Evolutionary conservation across 2,113 vertebrate species (phyloP), one percentile per base, ranked within the genome.

Genomic region (Ochotona curzoniae): DNA sequence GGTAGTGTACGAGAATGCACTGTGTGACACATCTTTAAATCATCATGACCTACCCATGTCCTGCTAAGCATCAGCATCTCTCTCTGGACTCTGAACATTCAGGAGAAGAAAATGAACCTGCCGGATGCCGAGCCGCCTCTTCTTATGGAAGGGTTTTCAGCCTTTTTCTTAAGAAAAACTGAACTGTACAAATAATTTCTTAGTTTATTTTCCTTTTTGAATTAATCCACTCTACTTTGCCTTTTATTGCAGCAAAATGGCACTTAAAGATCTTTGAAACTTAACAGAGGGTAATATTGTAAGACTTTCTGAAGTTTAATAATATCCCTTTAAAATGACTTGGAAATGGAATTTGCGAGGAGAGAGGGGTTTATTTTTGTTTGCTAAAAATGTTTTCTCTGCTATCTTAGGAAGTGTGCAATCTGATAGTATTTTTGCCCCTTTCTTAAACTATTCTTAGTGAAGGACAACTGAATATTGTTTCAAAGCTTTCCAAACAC

Each of bases 251-350:
- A 78, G 94, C 94, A 94, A 97, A 96, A 96, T 94, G 93, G 76
- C 61, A 70, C 93, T 97, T 97, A 96, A 93, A 83, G 86, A 81
- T 95, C 75, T 89, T 73, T 93, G 92, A 96, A 95, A 95, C 87
- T 92, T 89, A 94, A 90, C 93, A 70, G 30, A 49, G n/a, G 54
- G 66, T 81, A 92, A 87, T 79, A 51, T 69, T 91, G 57, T 51
- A 82, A 89, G 76, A 95, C 44, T 73, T 95, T 97, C 94, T 92
- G 89, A 96, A 97, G 96, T 97, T 97, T 96, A 97, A 96, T 98
- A 97, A 97, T 82, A 97, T 96, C 84, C 78, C 95, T 97, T 95
- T 97, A 96, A 96, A 97, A 95, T 97, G 90, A 96, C 97, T 97
- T 97, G 90, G 95, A 96, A 97, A 89, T 76, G 84, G 2, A 12